Percentiles rank a stretch among this genome's conserved stretches.
Conservation (phyloP, 2,113 vertebrate genomes). For the Phyllopteryx taeniolatus region DNA sequence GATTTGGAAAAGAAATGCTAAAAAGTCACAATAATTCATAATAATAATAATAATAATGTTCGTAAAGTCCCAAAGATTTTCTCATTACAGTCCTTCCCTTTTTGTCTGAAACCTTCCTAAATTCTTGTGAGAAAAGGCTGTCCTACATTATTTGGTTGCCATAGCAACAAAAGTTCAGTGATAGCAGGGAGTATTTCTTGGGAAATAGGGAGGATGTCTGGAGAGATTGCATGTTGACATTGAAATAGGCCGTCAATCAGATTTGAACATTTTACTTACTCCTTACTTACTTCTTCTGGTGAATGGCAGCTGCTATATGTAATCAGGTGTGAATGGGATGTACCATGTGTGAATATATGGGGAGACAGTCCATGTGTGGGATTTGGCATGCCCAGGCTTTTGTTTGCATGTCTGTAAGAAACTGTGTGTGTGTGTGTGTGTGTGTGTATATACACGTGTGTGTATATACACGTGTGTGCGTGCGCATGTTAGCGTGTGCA, state of each 20-base stretch:
- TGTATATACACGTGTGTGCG: no score
- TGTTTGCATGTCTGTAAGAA: background rate
- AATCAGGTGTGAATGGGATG: conserved; percentile 17
- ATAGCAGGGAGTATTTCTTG: background rate
- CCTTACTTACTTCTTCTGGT: no score
- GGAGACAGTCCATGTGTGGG: background rate
- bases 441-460: background rate
- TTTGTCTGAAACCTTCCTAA: background rate
- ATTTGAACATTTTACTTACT: background rate
- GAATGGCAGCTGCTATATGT: conserved; percentile 11
- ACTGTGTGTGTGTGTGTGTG: background rate
- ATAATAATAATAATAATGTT: no score
- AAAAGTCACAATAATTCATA: no score
- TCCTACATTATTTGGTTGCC: conserved; percentile 8
- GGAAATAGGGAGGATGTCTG: background rate
- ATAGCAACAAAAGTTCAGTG: conserved; percentile 2
- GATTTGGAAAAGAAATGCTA: no score
- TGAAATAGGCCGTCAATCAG: background rate
- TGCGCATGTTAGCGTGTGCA: no score
- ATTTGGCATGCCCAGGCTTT: background rate
- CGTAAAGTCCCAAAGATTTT: background rate
- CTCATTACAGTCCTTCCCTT: background rate
- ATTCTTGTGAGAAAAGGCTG: background rate
- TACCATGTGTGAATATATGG: background rate
- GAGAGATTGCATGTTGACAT: background rate